Evolutionary conservation across 2,888 invertebrate species (phyloP).

Genomic region (Ormyrus rosae): DNA sequence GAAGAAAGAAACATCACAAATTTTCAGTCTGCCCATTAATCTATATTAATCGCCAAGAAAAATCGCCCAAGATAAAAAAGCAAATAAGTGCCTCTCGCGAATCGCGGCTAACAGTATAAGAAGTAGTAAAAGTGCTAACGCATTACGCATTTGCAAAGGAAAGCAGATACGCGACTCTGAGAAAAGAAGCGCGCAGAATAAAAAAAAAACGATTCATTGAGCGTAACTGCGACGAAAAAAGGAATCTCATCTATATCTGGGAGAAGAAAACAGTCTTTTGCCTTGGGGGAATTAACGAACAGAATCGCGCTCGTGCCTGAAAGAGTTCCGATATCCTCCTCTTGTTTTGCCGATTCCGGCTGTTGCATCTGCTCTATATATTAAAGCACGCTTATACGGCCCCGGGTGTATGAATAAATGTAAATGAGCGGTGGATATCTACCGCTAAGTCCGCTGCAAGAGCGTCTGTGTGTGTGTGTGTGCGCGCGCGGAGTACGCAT

Average conservation of each 20-base stretch:
- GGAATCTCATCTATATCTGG: not conserved
- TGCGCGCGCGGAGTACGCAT: conserved; percentile 24
- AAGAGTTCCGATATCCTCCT: conserved; percentile 11
- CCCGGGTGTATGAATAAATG: conserved; percentile 32
- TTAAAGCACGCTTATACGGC: conserved; percentile 1
- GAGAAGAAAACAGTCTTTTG: too few species aligned
- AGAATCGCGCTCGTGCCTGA: not conserved
- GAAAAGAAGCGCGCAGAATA: conserved; percentile 21
- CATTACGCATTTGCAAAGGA: conserved; percentile 19
- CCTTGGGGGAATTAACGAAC: too few species aligned
- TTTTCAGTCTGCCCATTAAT: too few species aligned
- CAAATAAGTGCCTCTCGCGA: not conserved
- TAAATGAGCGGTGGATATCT: conserved; percentile 35
- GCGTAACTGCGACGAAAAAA: not conserved
- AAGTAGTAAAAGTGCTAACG: conserved; percentile 18
- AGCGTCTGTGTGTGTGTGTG: not conserved
- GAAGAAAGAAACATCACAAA: not conserved
- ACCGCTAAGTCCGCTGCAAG: conserved; percentile 44
- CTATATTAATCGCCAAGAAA: not conserved
- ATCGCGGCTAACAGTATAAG: conserved; percentile 6
- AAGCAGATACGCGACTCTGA: conserved; percentile 39
- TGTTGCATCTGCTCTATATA: conserved; percentile 35
- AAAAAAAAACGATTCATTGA: not conserved
- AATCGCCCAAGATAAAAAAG: not conserved
- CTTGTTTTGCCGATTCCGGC: too few species aligned